Conservation (phyloP, 1,140 invertebrate genomes). For the Linepithema humile region DNA sequence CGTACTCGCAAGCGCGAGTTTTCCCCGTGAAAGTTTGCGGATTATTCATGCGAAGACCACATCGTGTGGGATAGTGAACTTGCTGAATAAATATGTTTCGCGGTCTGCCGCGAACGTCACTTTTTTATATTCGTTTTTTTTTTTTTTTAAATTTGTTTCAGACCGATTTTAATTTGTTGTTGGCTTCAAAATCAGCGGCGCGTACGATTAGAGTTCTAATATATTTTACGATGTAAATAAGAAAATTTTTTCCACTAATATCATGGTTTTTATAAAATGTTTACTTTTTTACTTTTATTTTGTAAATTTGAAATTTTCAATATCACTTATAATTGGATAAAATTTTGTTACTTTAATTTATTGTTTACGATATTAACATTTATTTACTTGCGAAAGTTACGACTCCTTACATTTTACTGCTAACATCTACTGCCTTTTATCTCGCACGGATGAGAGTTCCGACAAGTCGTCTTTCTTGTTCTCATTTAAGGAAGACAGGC, state of each 20-base stretch:
- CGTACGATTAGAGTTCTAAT: background rate
- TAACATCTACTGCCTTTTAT: background rate
- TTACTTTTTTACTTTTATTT: background rate
- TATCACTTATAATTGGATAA: background rate
- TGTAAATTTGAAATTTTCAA: background rate
- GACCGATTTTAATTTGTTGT: background rate
- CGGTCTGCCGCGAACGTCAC: slow-evolving; percentile 34
- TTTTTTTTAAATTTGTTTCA: slow-evolving; percentile 4
- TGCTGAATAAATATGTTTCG: slow-evolving; percentile 74
- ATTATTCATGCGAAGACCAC: slow-evolving; percentile 74
- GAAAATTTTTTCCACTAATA: background rate
- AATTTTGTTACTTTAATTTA: background rate
- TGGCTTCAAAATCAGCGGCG: background rate
- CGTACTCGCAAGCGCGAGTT: slow-evolving; percentile 62
- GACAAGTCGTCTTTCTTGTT: slow-evolving; percentile 9
- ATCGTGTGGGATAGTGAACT: slow-evolving; percentile 69
- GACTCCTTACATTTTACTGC: background rate
- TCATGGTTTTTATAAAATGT: background rate
- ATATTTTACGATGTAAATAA: background rate
- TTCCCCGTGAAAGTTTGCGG: slow-evolving; percentile 72
- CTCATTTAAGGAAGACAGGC: slow-evolving; percentile 63
- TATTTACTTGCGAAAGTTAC: background rate
- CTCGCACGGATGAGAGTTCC: slow-evolving; percentile 3
- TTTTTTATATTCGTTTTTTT: background rate
- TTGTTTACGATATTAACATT: background rate